Evolutionary conservation across 2,888 invertebrate species (phyloP), one percentile per base, ranked within the genome.

Genomic region (Schrankia costaestrigalis): DNA sequence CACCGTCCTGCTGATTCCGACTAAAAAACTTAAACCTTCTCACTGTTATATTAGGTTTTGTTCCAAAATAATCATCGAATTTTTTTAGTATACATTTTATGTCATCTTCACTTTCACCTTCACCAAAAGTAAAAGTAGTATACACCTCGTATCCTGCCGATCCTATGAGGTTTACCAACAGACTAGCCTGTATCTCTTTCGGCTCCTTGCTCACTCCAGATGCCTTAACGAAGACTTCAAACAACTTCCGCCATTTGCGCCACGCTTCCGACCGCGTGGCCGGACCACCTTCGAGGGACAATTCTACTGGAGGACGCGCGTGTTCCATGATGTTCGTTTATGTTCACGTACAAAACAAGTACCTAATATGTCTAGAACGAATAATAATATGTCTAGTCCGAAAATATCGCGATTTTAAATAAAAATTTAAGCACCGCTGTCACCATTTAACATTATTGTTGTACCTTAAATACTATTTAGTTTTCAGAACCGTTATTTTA

Each of bases 141-240:
- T 34, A 51, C 2, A 46, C 29, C 5, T 53, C 51, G 8, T 49
- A 55, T 2, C 46, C 53, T 6, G 40, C 52, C 2, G 51, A 12
- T 1, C 55, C 54, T 9, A 56, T 56, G 3, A 58, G 29, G 25
- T 53, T 54, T 1, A 56, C 26, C n/a, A 57, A 26, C 12, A 54
- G 38, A 17, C 17, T 17, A 17, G 17, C 17, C 17, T 17, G 17
- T 5, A 17, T 7, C 3, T 17, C 17, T 7, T 3, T 7, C 7
- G 17, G 17, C 7, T 17, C 17, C 7, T 17, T 17, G 17, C 7
- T 5, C 17, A 17, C 17, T 7, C 17, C 17, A 17, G 17, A 17
- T 5, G 17, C 17, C 17, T 17, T 17, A 3, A 17, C 3, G 17
- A 17, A 17, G 17, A 17, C 17, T 17, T 17, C 7, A 17, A 17